Evolutionary conservation across 1,140 invertebrate genomes (phyloP).

Genomic region (Tetramorium simillimum): DNA sequence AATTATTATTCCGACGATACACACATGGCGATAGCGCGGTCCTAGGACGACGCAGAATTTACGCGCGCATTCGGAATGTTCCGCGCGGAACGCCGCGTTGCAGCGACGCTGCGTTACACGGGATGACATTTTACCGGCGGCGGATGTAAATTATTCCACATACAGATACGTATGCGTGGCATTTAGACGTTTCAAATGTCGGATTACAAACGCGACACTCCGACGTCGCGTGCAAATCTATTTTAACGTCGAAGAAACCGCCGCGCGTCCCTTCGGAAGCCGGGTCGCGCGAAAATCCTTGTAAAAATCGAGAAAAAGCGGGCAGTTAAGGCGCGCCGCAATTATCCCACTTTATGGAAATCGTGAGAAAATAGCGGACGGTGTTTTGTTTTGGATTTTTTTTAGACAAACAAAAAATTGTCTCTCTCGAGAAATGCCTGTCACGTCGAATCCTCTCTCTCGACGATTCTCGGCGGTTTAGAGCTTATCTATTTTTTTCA

Average conservation of each 20-base stretch:
- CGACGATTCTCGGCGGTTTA: neutral
- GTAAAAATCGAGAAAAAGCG: neutral
- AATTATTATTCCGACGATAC: neutral
- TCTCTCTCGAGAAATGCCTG: neutral
- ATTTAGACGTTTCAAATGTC: slow-evolving; percentile 53
- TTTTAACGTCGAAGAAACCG: slow-evolving; percentile 43
- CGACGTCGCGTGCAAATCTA: slow-evolving; percentile 26
- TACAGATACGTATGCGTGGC: slow-evolving; percentile 38
- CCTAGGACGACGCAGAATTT: slow-evolving; percentile 13
- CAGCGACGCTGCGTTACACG: neutral
- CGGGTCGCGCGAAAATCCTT: neutral
- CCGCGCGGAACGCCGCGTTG: neutral
- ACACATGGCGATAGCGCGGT: neutral
- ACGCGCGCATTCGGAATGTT: neutral
- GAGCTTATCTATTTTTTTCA: neutral
- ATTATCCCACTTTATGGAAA: too few species aligned
- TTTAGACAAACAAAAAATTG: too few species aligned
- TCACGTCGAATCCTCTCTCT: neutral
- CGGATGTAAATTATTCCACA: slow-evolving; percentile 54
- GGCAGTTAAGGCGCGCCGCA: too few species aligned
- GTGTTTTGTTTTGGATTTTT: too few species aligned
- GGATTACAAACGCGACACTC: slow-evolving; percentile 19
- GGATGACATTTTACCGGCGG: slow-evolving; percentile 44
- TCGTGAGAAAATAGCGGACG: too few species aligned
- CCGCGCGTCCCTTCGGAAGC: too few species aligned